Conservation (phyloP, 2,113 vertebrate genomes). For the Pholis gunnellus region DNA sequence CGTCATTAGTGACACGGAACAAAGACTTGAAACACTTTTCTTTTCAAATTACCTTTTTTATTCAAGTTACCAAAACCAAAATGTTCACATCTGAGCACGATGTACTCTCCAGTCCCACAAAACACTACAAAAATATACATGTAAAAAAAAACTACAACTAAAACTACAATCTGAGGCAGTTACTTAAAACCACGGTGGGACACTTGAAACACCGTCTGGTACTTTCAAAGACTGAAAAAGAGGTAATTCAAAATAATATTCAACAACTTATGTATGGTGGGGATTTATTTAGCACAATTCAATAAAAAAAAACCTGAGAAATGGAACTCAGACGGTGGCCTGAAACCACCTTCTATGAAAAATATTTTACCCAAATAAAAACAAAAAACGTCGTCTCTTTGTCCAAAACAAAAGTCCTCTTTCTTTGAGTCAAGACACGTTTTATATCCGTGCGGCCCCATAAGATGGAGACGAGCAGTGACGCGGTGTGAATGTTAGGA, state of each 20-base stretch:
- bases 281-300: not conserved
- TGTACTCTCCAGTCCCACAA: conserved; percentile 1
- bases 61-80: conserved; percentile 44
- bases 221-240: not conserved
- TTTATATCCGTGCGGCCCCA: not conserved
- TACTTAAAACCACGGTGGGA: conserved; percentile 7
- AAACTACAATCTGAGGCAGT: not conserved
- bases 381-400: not conserved
- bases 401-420: not conserved
- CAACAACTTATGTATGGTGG: not conserved
- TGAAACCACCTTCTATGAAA: not conserved
- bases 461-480: not conserved
- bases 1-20: not conserved
- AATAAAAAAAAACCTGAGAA: not conserved
- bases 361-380: not conserved
- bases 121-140: conserved; percentile 32
- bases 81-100: conserved; percentile 14
- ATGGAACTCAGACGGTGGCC: not conserved
- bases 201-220: not conserved
- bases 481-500: not conserved
- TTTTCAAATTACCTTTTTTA: conserved; percentile 41
- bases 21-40: not conserved
- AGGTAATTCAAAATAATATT: not conserved
- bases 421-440: not conserved
- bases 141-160: conserved; percentile 22